phyloP scores from a whole-genome alignment of 2,888 invertebrate species.

The Archips xylosteana region DNA sequence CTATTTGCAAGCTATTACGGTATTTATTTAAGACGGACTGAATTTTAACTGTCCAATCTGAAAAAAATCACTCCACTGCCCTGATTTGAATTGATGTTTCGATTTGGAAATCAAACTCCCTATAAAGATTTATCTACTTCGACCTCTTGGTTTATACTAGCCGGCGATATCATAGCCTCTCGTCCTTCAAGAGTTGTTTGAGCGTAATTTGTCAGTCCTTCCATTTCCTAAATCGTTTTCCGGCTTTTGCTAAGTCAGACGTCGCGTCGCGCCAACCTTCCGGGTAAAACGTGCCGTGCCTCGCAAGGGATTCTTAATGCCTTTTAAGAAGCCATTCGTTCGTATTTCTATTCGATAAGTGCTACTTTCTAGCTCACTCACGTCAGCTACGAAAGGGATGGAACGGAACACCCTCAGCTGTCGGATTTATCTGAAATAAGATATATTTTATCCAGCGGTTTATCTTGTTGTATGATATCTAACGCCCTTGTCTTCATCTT shows the following conservation, averaged over 20 bases:
- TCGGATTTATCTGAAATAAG: slow-evolving; percentile 7
- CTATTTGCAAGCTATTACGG: neutral
- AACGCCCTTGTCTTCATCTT: neutral
- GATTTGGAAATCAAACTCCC: neutral
- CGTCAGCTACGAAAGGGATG: slow-evolving; percentile 7
- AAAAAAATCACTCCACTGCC: neutral
- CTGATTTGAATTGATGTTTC: neutral
- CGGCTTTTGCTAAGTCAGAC: slow-evolving; percentile 35
- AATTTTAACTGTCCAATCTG: neutral
- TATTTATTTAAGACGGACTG: neutral
- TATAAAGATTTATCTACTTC: neutral
- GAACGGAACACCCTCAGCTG: neutral
- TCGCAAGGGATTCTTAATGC: slow-evolving; percentile 39
- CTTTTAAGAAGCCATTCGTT: slow-evolving; percentile 28
- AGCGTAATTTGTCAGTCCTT: slow-evolving; percentile 37
- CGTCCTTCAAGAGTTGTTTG: slow-evolving; percentile 20
- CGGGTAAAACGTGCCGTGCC: slow-evolving; percentile 29
- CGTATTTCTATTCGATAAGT: slow-evolving; percentile 31
- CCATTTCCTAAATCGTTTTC: slow-evolving; percentile 41
- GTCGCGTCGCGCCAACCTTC: slow-evolving; percentile 33
- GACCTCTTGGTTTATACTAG: neutral
- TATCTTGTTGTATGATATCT: neutral
- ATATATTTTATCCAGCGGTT: neutral
- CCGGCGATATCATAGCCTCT: slow-evolving; percentile 13
- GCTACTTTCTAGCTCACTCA: slow-evolving; percentile 17